Percentiles rank a stretch among this genome's conserved stretches.
These are phyloP conservation scores for Pagetopsis macropterus DNA, from an alignment of 2,797 vertebrate species.

Conservation along the genomic window DNA sequence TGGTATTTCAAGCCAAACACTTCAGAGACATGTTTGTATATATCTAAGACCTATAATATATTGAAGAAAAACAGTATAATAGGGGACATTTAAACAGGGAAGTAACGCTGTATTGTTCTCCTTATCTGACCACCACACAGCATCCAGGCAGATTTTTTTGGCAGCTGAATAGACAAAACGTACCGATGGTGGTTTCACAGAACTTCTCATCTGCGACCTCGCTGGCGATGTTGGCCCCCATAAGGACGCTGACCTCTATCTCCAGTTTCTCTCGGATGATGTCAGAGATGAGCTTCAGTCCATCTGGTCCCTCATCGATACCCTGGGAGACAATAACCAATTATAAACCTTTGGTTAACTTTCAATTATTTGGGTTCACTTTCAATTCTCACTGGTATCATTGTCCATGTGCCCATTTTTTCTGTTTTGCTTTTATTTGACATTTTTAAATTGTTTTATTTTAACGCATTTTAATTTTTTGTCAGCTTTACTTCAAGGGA, in stretches of 20 bases:
- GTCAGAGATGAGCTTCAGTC: conserved; percentile 89
- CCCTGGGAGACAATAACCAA: conserved; percentile 76
- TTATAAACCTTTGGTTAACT: neutral
- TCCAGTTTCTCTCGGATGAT: conserved; percentile 89
- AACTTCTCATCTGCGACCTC: conserved; percentile 93
- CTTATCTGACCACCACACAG: neutral
- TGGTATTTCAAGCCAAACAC: too few species aligned
- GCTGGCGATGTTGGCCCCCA: conserved; percentile 93
- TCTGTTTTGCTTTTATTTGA: too few species aligned
- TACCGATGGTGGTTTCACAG: conserved; percentile 93
- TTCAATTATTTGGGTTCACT: too few species aligned
- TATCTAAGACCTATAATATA: too few species aligned
- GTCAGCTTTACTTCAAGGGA: too few species aligned
- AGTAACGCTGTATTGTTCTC: neutral
- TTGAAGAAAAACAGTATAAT: too few species aligned
- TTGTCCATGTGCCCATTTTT: too few species aligned
- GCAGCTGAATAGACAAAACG: neutral
- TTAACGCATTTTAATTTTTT: too few species aligned
- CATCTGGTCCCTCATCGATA: conserved; percentile 86
- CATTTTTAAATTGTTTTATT: too few species aligned
- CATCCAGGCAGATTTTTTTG: neutral
- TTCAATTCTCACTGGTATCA: too few species aligned
- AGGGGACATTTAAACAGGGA: neutral
- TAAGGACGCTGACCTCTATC: conserved; percentile 90
- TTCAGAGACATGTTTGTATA: too few species aligned